Base-by-base conservation (phyloP, 2,888 invertebrate species). In the Zhuqinia jingwanae region DNA sequence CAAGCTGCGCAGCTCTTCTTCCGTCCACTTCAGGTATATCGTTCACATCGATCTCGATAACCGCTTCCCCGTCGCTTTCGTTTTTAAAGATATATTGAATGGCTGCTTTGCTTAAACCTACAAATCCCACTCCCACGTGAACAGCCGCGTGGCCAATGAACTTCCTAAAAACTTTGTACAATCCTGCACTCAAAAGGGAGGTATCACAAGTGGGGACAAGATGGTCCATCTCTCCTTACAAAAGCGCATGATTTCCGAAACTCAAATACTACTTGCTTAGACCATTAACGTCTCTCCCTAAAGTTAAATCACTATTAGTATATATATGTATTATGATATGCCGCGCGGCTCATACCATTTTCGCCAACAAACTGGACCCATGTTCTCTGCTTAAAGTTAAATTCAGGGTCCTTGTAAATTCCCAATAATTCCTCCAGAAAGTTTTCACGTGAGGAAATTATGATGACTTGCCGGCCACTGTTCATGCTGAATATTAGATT, bases 181-280 rank as follows among this genome's bases (percentile, higher is more conserved):
- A 20, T 13, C 76, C 76, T 1, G 30, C 53, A 45, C n/a, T 13
- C 5, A 80, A 60, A 1, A 85, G 30, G 0, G 20, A 25, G n/a
- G 73, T 15, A 75, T 85, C 63, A 47, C 22, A n/a, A 1, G 58
- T 8, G 0, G 85, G 85, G 11, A 85, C 1, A 27, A 60, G 27
- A 36, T 85, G 75, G 27, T 85, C 70, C 1, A 53, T n/a, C 25
- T 80, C 50, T 20, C 85, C 85, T 58, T 80, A 80, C 56, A 85
- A 85, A 13, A 85, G 27, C 20, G 73, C 20, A 8, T 68, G 25
- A 13, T 42, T 15, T 36, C 60, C 73, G 5, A 22, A 5, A 15
- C 47, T 45, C 17, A 85, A 85, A 36, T 36, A 85, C 15, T 85
- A 80, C 27, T 27, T 85, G 1, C 20, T 63, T 15, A 85, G 6